A percentile compares a stretch with the other conserved stretches of the same genome.
Conservation (phyloP, 2,888 invertebrate genomes). For the Patella ulyssiponensis region DNA sequence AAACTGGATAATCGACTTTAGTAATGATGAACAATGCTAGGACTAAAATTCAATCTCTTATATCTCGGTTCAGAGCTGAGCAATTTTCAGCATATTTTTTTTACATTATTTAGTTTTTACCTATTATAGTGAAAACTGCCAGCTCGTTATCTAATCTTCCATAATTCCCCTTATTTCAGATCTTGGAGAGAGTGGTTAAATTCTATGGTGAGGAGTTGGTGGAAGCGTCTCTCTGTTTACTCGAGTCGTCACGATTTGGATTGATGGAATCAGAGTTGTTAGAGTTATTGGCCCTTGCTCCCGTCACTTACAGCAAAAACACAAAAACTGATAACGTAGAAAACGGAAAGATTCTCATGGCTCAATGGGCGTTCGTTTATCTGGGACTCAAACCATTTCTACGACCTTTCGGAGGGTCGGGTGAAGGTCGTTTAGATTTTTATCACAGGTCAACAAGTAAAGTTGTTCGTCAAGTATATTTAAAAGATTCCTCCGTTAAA, state of each 20-base stretch:
- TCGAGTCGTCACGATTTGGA: constrained; percentile 50
- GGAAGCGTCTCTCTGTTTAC: constrained; percentile 46
- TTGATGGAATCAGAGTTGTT: constrained; percentile 49
- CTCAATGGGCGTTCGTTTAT: constrained; percentile 52
- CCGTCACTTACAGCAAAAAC: constrained; percentile 30
- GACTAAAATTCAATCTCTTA: no score
- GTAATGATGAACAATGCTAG: no score
- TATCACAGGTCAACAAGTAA: constrained; percentile 50
- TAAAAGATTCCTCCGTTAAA: constrained; percentile 24
- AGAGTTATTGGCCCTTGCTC: constrained; percentile 40
- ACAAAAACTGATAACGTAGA: constrained; percentile 19
- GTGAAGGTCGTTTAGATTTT: constrained; percentile 49
- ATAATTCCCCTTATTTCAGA: constrained; percentile 33
- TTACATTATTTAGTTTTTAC: no score
- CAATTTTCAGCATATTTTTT: no score
- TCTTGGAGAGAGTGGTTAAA: constrained; percentile 40
- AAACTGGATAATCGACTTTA: no score
- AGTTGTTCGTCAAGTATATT: constrained; percentile 42
- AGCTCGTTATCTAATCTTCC: no score
- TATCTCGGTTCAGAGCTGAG: no score
- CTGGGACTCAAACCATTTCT: constrained; percentile 47
- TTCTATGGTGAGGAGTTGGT: constrained; percentile 50
- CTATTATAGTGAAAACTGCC: no score
- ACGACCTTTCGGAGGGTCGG: constrained; percentile 45
- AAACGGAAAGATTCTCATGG: constrained; percentile 36